Base-by-base conservation (phyloP, 2,888 invertebrate species). In the Labia minor region DNA sequence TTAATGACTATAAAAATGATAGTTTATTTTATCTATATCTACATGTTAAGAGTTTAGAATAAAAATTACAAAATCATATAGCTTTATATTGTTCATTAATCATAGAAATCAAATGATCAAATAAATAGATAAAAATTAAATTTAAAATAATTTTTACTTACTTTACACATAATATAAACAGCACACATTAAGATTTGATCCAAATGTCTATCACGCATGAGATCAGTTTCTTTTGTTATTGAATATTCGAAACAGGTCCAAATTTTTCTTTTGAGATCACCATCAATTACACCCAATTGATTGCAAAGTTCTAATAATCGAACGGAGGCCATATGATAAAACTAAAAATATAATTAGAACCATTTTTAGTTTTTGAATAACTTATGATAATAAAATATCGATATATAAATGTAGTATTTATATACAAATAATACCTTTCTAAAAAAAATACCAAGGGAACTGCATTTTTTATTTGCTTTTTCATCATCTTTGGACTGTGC, bases 171-270 rank as follows among this genome's bases (percentile, higher is more conserved):
- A 69, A 96, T 92, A 79, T 97, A 99, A 70, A 98, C 89, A 70
- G 95, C 88, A 79, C 98, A 99, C 95, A 99, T 96, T 65, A 99
- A 83, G 71, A 98, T 86, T 80, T 99, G 99, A 80, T 99, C 99
- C 26, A 99, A 81, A 79, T 99, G 98, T 1, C 99, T 83, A 77
- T 97, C 95, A 73, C 85, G 84, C 87, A 99, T 89, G 63, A 99
- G 81, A 70, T 87, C 85, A 0, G 90, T 89, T 74, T 92, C 86
- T 69, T 90, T 85, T 72, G 90, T 86, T 72, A 99, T 83, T 1
- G 92, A 88, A 79, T 93, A 85, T 77, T 99, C 97, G 73, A 99
- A 91, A 73, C 94, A 90, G 0, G 98, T 97, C 98, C 98, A 99
- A 72, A 97, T 95, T 80, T 93, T 94, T 68, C 86, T 84, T 71